Evolutionary conservation across 2,888 invertebrate species (phyloP).

Genomic region (Patella depressa): DNA sequence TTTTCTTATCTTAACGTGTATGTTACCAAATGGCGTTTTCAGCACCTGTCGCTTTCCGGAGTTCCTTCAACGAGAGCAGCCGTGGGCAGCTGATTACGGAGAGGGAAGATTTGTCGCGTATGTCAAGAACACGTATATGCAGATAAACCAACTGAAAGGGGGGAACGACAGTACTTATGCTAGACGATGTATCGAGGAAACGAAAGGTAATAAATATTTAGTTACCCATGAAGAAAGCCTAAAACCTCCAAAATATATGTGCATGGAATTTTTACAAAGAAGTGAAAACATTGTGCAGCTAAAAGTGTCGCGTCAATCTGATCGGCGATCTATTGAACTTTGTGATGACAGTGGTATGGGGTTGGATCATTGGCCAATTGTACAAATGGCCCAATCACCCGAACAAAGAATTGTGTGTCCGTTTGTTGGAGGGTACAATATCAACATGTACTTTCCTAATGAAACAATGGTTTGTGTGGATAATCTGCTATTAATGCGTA

Average conservation of each 20-base stretch:
- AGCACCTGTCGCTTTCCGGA: slow-evolving; percentile 40
- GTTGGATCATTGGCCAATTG: slow-evolving; percentile 59
- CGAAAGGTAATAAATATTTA: slow-evolving; percentile 49
- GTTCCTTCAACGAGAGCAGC: slow-evolving; percentile 33
- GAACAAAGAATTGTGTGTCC: slow-evolving; percentile 37
- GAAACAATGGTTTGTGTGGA: slow-evolving; percentile 34
- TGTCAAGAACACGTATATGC: slow-evolving; percentile 35
- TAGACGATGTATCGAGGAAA: slow-evolving; percentile 42
- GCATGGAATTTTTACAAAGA: slow-evolving; percentile 58
- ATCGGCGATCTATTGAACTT: slow-evolving; percentile 28
- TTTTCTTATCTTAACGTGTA: too few species aligned
- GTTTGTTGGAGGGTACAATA: slow-evolving; percentile 44
- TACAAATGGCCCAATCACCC: slow-evolving; percentile 34
- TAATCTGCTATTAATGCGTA: slow-evolving; percentile 38
- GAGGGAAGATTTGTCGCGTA: slow-evolving; percentile 36
- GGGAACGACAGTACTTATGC: slow-evolving; percentile 28
- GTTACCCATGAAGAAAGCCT: slow-evolving; percentile 39
- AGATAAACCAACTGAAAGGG: slow-evolving; percentile 29
- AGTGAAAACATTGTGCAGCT: slow-evolving; percentile 60
- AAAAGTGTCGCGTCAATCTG: slow-evolving; percentile 34
- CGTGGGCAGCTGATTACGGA: slow-evolving; percentile 40
- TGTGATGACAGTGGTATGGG: slow-evolving; percentile 52
- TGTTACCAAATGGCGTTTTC: background rate
- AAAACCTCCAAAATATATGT: slow-evolving; percentile 42
- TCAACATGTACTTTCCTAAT: slow-evolving; percentile 36